Evolutionary conservation across 2,797 vertebrate genomes (phyloP).

Genomic region (Tadarida brasiliensis): DNA sequence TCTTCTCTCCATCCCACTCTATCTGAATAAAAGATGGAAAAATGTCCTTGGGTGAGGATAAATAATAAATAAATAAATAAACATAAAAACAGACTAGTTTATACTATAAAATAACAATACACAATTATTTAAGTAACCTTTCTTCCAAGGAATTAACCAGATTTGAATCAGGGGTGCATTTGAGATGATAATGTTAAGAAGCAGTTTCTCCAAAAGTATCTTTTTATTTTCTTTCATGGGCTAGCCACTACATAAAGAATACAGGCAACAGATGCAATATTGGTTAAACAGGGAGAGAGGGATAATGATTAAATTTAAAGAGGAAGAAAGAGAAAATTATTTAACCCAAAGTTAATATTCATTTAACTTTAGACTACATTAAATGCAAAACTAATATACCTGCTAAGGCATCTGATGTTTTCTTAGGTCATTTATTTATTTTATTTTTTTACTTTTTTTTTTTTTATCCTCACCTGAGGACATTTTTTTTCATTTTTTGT

Average conservation of each 20-base stretch:
- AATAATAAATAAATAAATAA: no score
- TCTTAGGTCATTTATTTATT: constrained; percentile 29
- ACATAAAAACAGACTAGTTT: no score
- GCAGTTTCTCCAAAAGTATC: not conserved
- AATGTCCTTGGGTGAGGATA: no score
- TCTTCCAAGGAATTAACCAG: not conserved
- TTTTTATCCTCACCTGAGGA: no score
- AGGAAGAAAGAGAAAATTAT: constrained; percentile 18
- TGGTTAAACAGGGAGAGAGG: no score
- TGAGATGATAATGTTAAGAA: constrained; percentile 9
- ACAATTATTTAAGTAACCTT: constrained; percentile 52
- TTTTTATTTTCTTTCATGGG: constrained; percentile 9
- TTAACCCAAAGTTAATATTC: not conserved
- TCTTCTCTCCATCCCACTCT: no score
- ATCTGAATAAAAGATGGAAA: no score
- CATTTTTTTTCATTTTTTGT: no score
- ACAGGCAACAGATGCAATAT: no score
- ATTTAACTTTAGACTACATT: constrained; percentile 35
- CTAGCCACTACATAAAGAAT: constrained; percentile 19
- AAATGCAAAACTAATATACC: not conserved
- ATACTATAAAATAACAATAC: constrained; percentile 24
- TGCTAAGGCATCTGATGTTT: not conserved
- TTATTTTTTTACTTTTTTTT: no score
- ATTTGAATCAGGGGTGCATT: not conserved
- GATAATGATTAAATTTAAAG: no score